These are phyloP conservation scores for Chanos chanos DNA, from an alignment of 2,797 vertebrate species.

Conservation along the genomic window DNA sequence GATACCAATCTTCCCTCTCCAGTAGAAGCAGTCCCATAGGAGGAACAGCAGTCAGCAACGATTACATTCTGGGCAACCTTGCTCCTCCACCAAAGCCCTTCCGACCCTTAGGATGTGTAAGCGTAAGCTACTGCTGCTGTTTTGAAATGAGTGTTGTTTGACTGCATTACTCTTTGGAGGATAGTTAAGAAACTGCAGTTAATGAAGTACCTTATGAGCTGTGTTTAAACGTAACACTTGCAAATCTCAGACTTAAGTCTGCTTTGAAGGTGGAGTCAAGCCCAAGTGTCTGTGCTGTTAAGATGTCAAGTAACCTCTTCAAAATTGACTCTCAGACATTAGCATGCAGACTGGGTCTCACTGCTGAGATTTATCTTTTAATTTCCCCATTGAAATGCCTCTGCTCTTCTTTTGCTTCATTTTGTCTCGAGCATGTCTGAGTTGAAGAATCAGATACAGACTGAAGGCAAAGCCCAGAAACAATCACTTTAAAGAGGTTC, in stretches of 20 bases:
- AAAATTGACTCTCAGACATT: constrained; percentile 35
- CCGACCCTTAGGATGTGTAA: neutral
- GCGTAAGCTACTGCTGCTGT: neutral
- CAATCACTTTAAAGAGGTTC: neutral
- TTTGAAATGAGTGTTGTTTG: neutral
- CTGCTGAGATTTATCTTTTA: constrained; percentile 41
- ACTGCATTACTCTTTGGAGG: neutral
- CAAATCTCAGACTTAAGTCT: neutral
- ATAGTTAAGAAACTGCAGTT: neutral
- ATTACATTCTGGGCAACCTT: neutral
- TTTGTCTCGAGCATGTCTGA: constrained; percentile 20
- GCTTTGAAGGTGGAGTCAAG: constrained; percentile 10
- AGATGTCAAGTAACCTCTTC: constrained; percentile 8
- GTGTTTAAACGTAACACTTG: neutral
- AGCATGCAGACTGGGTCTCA: constrained; percentile 31
- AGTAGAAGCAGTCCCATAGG: too few relatives aligned
- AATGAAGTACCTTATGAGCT: neutral
- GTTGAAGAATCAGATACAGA: constrained; percentile 20
- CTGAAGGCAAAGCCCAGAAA: constrained; percentile 31
- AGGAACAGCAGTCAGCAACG: neutral
- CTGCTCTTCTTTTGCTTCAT: constrained; percentile 22
- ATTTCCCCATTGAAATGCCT: constrained; percentile 30
- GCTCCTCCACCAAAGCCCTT: neutral
- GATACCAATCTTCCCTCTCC: too few relatives aligned
- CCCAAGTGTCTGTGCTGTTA: constrained; percentile 3